phyloP scores from a whole-genome alignment of 1,140 invertebrate species.

The Chionoecetes opilio region DNA sequence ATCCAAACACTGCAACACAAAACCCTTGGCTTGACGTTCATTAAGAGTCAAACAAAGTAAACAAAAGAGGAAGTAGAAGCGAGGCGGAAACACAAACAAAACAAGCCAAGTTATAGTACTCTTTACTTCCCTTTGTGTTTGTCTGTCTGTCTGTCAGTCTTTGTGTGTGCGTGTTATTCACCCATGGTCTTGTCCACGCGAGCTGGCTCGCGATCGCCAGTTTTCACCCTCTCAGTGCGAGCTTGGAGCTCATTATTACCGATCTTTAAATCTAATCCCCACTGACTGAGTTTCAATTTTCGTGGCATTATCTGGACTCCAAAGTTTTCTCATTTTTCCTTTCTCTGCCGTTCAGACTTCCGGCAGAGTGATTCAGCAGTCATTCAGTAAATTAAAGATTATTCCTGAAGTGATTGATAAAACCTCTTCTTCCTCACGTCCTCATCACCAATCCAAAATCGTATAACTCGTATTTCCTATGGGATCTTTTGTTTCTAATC shows the following conservation, averaged over 20 bases:
- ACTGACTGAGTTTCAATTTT: not conserved
- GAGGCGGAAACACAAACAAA: not conserved
- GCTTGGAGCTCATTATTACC: no score
- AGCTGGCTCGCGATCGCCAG: no score
- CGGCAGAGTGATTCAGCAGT: not conserved
- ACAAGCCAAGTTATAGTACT: not conserved
- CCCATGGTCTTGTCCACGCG: no score
- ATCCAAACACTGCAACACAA: not conserved
- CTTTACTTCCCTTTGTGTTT: not conserved
- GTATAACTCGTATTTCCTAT: no score
- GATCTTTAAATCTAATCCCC: not conserved
- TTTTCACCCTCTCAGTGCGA: no score
- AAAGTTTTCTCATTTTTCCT: not conserved
- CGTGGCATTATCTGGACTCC: not conserved
- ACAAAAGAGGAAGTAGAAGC: not conserved
- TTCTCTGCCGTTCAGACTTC: not conserved
- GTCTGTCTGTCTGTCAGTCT: no score
- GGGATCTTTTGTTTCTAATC: no score
- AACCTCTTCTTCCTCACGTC: not conserved
- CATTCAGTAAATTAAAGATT: not conserved
- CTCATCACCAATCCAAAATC: no score
- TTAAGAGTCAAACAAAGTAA: not conserved
- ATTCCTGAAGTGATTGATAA: not conserved
- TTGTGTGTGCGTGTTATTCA: no score
- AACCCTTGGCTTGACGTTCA: not conserved